Percentiles rank a stretch among this genome's conserved stretches.
Evolutionary conservation across 2,113 vertebrate genomes (phyloP).

Genomic region (Podarcis cretensis): DNA sequence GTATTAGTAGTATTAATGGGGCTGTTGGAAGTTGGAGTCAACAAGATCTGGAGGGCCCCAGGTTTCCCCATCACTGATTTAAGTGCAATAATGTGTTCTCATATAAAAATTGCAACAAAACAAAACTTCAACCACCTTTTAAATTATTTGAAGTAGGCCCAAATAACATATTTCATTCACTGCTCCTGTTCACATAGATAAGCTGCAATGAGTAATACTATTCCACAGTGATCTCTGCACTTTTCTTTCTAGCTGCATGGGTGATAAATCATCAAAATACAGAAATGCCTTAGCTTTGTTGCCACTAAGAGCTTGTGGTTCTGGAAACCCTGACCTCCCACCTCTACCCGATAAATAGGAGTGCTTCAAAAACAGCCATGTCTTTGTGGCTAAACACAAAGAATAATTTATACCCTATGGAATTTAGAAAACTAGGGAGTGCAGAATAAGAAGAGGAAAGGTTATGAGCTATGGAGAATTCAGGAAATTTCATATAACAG

Average conservation of each 20-base stretch:
- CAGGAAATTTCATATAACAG: not conserved
- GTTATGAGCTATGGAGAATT: not conserved
- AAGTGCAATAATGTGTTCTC: not conserved
- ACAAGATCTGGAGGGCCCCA: too few species aligned
- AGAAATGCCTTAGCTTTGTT: not conserved
- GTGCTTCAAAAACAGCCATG: not conserved
- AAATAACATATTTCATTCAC: not conserved
- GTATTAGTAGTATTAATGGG: too few species aligned
- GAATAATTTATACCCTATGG: not conserved
- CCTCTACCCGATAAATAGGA: not conserved
- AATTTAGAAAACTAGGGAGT: not conserved
- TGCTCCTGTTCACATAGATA: not conserved
- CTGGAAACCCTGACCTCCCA: not conserved
- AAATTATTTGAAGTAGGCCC: too few species aligned
- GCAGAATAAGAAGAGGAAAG: not conserved
- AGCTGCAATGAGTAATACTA: not conserved
- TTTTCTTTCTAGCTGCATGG: not conserved
- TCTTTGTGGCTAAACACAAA: not conserved
- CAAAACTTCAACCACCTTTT: not conserved
- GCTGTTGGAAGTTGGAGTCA: too few species aligned
- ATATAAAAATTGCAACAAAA: too few species aligned
- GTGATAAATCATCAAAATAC: not conserved
- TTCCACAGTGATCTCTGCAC: not conserved
- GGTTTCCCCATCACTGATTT: too few species aligned
- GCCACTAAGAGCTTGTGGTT: not conserved